Evolutionary conservation across 2,888 invertebrate species (phyloP), one percentile per base, ranked within the genome.

Genomic region (Nebria brevicollis): DNA sequence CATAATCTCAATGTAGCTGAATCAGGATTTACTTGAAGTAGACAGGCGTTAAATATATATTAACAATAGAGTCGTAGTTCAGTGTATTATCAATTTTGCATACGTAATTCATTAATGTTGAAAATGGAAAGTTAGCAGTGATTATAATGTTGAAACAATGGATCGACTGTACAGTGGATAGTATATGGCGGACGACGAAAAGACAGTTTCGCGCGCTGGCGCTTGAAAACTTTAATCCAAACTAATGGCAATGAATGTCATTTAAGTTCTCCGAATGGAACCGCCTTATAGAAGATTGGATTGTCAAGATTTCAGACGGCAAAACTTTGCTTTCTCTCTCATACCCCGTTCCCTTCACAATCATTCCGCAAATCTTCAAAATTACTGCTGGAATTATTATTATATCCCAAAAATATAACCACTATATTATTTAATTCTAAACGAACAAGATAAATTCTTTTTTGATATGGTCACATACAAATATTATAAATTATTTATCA

Each of bases 231-330:
- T 83, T 84, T 82, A 83, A 84, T 85, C 83, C 80, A 84, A 84
- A 84, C 84, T 84, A 85, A 82, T 83, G 85, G 85, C 85, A 85
- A 85, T 85, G 85, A 85, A 84, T 84, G 84, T 84, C 84, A 85
- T 86, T 86, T 84, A 85, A 86, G 85, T 85, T 85, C 83, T 13
- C 83, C 82, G 82, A 85, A 84, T 84, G 83, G 84, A 84, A 80
- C 73, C 68, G 80, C 70, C 75, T 80, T 80, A 80, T 75, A 80
- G 75, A 80, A 80, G 80, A 80, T 80, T 80, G 80, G 80, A 80
- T 80, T 80, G 80, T 75, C 75, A 75, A 80, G 72, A 80, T 80
- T 80, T 80, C 74, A 64, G 70, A 54, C 54, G 43, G 72, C 54
- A 75, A 80, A 80, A 80, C 80, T 80, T 80, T 1, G 8, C 8